Evolutionary conservation across 2,797 vertebrate species (phyloP), one percentile per base, ranked within the genome.

Genomic region (Poliocrania exsul): DNA sequence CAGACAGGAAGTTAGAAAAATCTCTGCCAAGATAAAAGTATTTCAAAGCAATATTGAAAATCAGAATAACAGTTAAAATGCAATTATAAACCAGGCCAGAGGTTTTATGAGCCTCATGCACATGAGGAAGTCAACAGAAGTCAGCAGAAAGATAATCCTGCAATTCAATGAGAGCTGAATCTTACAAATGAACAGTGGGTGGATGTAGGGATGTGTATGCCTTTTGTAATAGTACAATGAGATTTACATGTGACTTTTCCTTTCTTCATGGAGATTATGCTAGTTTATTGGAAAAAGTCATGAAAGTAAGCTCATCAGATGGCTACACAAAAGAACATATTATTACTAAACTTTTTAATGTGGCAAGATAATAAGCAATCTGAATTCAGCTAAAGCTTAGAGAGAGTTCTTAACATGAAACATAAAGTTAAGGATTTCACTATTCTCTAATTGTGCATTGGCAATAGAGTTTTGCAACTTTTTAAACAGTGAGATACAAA

Each of bases 271-370:
- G 25, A 86, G 56, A 88, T 90, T 86, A 60, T 70, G 13, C 21
- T 79, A 40, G 33, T 84, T 95, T 94, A 53, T 53, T 81, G 33
- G 77, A 60, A 88, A 81, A 95, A 95, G 66, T 90, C 67, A 73
- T 90, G 50, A 84, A 95, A 90, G 66, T 51, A 86, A 90, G 38
- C 50, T 92, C 83, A 74, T 93, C 86, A 93, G 21, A 90, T 69
- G 60, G 51, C 42, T 88, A 66, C 56, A 93, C 88, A 96, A 93
- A 95, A 94, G 83, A 96, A 90, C 73, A 40, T 90, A 72, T 91
- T 92, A 93, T 92, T 94, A 93, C 88, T 86, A 88, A 80, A 14
- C 64, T 90, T 96, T 92, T 82, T 86, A 95, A 92, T 42, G 67
- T 92, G 83, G 62, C 71, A 92, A 90, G 86, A 94, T 94, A 96